phyloP scores from a whole-genome alignment of 2,888 invertebrate species.

The Agapetus fuscipes region DNA sequence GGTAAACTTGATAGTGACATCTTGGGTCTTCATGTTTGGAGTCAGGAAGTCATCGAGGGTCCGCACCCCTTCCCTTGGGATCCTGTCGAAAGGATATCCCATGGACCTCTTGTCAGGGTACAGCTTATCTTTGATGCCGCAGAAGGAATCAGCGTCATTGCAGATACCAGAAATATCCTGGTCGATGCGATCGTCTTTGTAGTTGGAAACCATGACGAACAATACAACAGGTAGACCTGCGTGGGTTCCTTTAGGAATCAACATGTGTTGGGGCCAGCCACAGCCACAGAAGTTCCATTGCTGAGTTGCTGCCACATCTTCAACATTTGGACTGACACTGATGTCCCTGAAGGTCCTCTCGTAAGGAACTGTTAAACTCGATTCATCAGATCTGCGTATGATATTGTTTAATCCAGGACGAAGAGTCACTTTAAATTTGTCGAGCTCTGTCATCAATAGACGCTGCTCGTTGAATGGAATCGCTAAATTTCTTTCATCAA shows the following conservation, averaged over 20 bases:
- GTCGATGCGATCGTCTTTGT: slow-evolving; percentile 23
- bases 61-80: slow-evolving; percentile 45
- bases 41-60: slow-evolving; percentile 51
- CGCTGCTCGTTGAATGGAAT: slow-evolving; percentile 26
- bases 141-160: slow-evolving; percentile 42
- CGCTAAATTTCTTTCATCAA: slow-evolving; percentile 23
- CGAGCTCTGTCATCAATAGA: slow-evolving; percentile 28
- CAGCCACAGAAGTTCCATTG: slow-evolving; percentile 31
- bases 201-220: slow-evolving; percentile 28
- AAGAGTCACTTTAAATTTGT: slow-evolving; percentile 28
- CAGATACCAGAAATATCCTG: slow-evolving; percentile 25
- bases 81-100: slow-evolving; percentile 51
- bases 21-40: slow-evolving; percentile 51
- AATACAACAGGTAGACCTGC: slow-evolving; percentile 27
- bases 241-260: slow-evolving; percentile 28
- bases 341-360: slow-evolving; percentile 70
- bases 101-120: slow-evolving; percentile 46
- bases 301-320: slow-evolving; percentile 38
- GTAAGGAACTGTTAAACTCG: slow-evolving; percentile 74
- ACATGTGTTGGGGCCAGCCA: slow-evolving; percentile 31
- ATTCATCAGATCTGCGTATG: slow-evolving; percentile 55
- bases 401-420: slow-evolving; percentile 58
- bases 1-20: slow-evolving; percentile 43
- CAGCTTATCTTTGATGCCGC: slow-evolving; percentile 41
- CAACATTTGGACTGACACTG: slow-evolving; percentile 48